Evolutionary conservation across 1,140 invertebrate genomes (phyloP), one percentile per base, ranked within the genome.

Genomic region (Scaptomyza pallida): DNA sequence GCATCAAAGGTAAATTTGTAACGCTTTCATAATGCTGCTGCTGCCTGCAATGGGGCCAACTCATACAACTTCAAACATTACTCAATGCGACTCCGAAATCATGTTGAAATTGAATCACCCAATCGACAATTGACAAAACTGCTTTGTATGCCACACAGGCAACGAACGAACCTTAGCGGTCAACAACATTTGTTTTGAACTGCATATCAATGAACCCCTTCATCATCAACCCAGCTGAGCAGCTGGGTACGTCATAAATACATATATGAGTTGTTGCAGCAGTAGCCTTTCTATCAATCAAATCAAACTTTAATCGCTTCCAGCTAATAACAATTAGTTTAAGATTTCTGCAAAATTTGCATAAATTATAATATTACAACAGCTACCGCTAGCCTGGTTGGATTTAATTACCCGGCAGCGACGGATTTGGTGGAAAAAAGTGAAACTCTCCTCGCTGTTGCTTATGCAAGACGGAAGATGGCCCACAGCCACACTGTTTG

Each of bases 391-490:
- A 74, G 56, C 60, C 57, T 50, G 65, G 5, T 26, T 4, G 23
- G 23, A 26, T 26, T 86, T 85, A 85, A 85, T 85, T 85, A 86
- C 64, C 72, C 78, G 75, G 63, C 69, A 75, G 73, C 76, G 61
- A 63, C 63, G 81, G 45, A 50, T 40, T 15, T 63, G 26, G 65
- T n/a, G 2, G 19, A 48, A 69, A 81, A 81, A 85, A 85, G 80
- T 85, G 80, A 85, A 85, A 85, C 81, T 85, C 59, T 77, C 26
- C 26, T 30, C 26, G 26, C 26, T 23, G 68, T 48, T 33, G 45
- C 81, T 85, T 86, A 85, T 85, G 80, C 81, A 85, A 85, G 80
- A 82, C 80, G 80, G 80, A 85, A 85, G 80, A 86, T 82, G 73
- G 57, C 35, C 52, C 48, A 54, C 40, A 59, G 35, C 16, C 30